A percentile compares a stretch with the other conserved stretches of the same genome.
Conservation (phyloP, 2,888 invertebrate species). For the Drosophila quinaria region DNA sequence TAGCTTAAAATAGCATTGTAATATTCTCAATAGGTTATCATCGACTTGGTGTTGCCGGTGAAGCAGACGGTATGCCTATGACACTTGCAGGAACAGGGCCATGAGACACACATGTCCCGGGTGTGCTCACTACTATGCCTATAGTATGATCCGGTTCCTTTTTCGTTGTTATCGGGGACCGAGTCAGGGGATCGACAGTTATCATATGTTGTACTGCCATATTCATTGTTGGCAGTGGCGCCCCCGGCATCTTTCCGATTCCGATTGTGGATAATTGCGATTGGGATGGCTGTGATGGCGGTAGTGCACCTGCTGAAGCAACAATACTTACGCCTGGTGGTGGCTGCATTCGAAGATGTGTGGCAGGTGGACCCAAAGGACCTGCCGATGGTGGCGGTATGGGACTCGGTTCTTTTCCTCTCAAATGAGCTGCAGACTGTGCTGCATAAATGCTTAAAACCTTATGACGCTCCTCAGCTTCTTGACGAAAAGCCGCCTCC, state of each 20-base stretch:
- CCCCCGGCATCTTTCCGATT: conserved; percentile 43
- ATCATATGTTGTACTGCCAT: conserved; percentile 80
- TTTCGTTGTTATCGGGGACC: conserved; percentile 63
- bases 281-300: conserved; percentile 36
- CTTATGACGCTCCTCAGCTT: conserved; percentile 92
- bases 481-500: conserved; percentile 91
- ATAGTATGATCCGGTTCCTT: conserved; percentile 67
- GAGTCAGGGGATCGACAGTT: conserved; percentile 72
- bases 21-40: conserved; percentile 66
- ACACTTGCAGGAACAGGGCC: conserved; percentile 54
- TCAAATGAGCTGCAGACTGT: conserved; percentile 86
- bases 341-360: conserved; percentile 84
- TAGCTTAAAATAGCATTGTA: conserved; percentile 38
- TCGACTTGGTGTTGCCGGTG: conserved; percentile 78
- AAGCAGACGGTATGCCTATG: conserved; percentile 71
- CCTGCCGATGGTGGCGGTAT: conserved; percentile 84
- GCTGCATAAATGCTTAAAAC: conserved; percentile 90
- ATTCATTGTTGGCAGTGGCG: conserved; percentile 40
- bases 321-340: conserved; percentile 39
- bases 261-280: conserved; percentile 45
- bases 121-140: conserved; percentile 54
- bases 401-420: conserved; percentile 85
- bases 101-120: conserved; percentile 49
- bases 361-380: conserved; percentile 76
- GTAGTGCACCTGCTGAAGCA: conserved; percentile 28